Percentiles rank a stretch among this genome's conserved stretches.
phyloP scores from a whole-genome alignment of 92 coral and sea anemone genomes.

The Phenganax marumi region DNA sequence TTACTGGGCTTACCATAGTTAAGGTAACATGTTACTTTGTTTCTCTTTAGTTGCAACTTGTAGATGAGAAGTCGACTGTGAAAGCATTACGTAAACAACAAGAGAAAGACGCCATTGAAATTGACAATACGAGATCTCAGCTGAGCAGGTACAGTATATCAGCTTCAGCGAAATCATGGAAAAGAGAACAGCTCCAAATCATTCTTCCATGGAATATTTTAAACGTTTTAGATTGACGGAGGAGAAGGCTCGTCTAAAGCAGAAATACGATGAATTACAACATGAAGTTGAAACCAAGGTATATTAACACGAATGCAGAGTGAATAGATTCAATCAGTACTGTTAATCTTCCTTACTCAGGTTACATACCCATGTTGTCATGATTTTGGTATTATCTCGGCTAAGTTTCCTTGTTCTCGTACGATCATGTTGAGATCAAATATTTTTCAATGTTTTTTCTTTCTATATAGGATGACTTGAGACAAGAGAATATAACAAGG shows the following conservation, averaged over 20 bases:
- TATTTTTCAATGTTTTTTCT: background rate
- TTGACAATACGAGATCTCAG: slow-evolving; percentile 75
- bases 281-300: slow-evolving; percentile 77
- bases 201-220: background rate
- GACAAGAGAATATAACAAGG: slow-evolving; percentile 36
- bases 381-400: background rate
- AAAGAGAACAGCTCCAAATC: no score
- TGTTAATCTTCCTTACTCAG: background rate
- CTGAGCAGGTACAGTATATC: slow-evolving; percentile 59
- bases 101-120: slow-evolving; percentile 84
- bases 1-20: background rate
- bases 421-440: no score
- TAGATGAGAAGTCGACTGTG: slow-evolving; percentile 89
- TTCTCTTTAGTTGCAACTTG: slow-evolving; percentile 72
- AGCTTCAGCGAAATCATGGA: no score
- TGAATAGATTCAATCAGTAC: background rate
- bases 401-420: background rate
- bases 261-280: slow-evolving; percentile 68
- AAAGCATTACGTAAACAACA: slow-evolving; percentile 95
- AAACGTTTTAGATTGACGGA: slow-evolving; percentile 65
- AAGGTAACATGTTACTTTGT: background rate
- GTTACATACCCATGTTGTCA: background rate
- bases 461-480: slow-evolving; percentile 18
- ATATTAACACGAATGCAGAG: background rate
- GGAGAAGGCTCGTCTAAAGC: slow-evolving; percentile 68